These are phyloP conservation scores for Galerucella pusilla DNA, from an alignment of 2,888 invertebrate species.

Conservation along the genomic window DNA sequence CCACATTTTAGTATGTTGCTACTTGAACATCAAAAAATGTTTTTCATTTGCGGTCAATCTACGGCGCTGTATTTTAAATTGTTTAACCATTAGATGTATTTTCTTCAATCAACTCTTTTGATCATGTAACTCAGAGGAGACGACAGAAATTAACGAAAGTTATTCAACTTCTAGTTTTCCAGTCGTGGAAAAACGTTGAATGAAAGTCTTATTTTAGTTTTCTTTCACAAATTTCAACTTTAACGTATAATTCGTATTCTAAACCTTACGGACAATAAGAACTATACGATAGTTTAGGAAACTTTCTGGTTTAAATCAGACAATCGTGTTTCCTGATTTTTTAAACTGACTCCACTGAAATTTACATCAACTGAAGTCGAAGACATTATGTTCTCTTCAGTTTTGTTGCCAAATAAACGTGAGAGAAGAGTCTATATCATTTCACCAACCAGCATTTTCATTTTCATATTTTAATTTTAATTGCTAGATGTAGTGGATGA, in stretches of 20 bases:
- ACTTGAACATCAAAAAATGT: too few species aligned
- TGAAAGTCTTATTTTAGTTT: slow-evolving; percentile 4
- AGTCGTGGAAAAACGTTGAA: background rate
- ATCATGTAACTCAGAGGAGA: slow-evolving; percentile 1
- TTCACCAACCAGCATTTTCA: too few species aligned
- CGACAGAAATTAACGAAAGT: background rate
- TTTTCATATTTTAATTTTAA: too few species aligned
- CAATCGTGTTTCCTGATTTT: background rate
- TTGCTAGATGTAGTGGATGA: too few species aligned
- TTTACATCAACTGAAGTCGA: background rate
- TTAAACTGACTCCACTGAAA: background rate
- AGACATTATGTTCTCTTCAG: background rate
- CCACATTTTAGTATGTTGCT: too few species aligned
- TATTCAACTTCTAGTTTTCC: slow-evolving; percentile 2
- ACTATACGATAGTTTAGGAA: background rate
- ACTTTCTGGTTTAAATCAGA: background rate
- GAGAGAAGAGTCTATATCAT: too few species aligned
- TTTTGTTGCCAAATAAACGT: too few species aligned
- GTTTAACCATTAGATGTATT: too few species aligned
- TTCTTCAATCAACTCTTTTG: background rate
- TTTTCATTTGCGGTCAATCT: too few species aligned
- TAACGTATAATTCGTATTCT: background rate
- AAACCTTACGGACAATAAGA: background rate
- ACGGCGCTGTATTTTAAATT: too few species aligned
- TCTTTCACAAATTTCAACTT: background rate